These are phyloP conservation scores for Egretta garzetta DNA, from an alignment of 2,113 vertebrate genomes.

Conservation along the genomic window DNA sequence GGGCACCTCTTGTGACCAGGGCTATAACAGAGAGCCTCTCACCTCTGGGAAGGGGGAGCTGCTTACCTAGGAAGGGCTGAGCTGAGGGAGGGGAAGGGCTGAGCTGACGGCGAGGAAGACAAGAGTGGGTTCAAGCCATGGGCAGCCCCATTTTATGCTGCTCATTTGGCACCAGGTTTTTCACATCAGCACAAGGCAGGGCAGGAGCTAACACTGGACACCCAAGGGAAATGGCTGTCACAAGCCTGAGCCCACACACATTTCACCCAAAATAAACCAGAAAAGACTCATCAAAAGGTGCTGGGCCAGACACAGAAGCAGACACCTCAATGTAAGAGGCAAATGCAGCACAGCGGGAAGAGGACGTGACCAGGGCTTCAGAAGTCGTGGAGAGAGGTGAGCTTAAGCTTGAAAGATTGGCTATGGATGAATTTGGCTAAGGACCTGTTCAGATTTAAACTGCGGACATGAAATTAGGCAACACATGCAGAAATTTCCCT, in stretches of 20 bases:
- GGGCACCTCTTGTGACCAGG: too few species aligned
- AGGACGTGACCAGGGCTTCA: accelerated
- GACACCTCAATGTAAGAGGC: background rate
- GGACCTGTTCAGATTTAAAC: background rate
- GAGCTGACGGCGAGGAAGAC: accelerated
- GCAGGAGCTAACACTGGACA: background rate
- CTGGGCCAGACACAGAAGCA: background rate
- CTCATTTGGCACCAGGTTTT: background rate
- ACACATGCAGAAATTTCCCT: background rate
- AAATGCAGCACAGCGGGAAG: accelerated
- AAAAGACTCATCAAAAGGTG: background rate
- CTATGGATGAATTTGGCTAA: background rate
- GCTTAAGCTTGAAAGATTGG: accelerated
- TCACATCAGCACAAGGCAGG: background rate
- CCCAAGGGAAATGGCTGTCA: background rate
- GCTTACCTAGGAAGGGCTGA: background rate
- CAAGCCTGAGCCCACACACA: background rate
- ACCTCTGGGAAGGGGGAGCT: background rate
- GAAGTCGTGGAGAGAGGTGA: background rate
- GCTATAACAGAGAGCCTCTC: too few species aligned
- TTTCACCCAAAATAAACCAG: background rate
- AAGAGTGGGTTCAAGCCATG: background rate
- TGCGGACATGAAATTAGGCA: background rate
- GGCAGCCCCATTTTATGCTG: background rate
- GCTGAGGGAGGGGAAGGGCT: accelerated